Percentiles rank a stretch among this genome's conserved stretches.
Conservation (phyloP, 1,140 invertebrate genomes). For the Micrasema minimum region DNA sequence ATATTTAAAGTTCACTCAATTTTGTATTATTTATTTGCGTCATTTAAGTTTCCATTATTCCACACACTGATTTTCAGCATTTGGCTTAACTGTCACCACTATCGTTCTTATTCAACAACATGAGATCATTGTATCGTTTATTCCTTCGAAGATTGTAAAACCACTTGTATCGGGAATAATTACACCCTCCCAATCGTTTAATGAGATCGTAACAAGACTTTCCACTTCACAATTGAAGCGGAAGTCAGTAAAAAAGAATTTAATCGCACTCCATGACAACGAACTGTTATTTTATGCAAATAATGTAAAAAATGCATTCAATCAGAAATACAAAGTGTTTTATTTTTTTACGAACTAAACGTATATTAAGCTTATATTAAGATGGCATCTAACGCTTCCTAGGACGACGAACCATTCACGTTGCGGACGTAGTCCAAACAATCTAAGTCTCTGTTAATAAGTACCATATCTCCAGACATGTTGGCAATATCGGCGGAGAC, state of each 20-base stretch:
- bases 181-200: background rate
- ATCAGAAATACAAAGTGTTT: conserved; percentile 31
- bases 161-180: background rate
- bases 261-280: background rate
- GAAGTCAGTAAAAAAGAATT: conserved; percentile 8
- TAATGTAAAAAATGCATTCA: conserved; percentile 14
- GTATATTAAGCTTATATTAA: conserved; percentile 39
- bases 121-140: conserved; percentile 37
- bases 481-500: background rate
- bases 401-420: conserved; percentile 17
- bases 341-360: conserved; percentile 29
- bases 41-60: no score
- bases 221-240: background rate
- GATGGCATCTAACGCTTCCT: conserved; percentile 37
- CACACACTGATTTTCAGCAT: conserved; percentile 1
- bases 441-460: conserved; percentile 13
- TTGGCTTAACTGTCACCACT: conserved; percentile 7
- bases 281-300: background rate
- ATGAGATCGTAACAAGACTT: conserved; percentile 20
- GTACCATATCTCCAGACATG: background rate
- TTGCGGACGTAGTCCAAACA: conserved; percentile 13
- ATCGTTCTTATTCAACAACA: conserved; percentile 19
- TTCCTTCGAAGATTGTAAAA: conserved; percentile 21
- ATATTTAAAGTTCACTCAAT: background rate
- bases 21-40: background rate